Evolutionary conservation across 2,797 vertebrate genomes (phyloP).

Genomic region (Esox masquinongy): DNA sequence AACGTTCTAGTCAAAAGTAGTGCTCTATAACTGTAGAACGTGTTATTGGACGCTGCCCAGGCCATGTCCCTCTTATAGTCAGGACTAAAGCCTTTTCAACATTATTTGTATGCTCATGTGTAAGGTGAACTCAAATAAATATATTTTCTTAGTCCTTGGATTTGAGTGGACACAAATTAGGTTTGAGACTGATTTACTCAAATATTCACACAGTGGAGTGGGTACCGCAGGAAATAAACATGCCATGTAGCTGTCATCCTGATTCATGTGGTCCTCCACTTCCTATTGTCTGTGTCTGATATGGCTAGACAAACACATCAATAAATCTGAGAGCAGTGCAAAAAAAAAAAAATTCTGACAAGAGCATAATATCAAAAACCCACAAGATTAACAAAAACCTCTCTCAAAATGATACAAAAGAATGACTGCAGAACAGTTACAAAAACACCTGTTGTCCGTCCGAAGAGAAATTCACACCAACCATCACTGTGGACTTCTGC

Average conservation of each 20-base stretch:
- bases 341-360: background rate
- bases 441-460: background rate
- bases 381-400: background rate
- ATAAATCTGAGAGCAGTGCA: background rate
- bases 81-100: background rate
- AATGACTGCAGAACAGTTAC: too few species aligned
- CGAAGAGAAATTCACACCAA: background rate
- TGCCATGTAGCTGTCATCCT: conserved; percentile 18
- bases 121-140: conserved; percentile 2
- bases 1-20: too few species aligned
- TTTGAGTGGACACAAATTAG: conserved; percentile 34
- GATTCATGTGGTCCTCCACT: conserved; percentile 11
- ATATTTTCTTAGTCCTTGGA: conserved; percentile 19
- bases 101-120: background rate
- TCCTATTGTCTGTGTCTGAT: background rate
- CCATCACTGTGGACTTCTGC: background rate
- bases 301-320: background rate
- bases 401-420: background rate
- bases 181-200: conserved; percentile 29
- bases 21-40: too few species aligned
- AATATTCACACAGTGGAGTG: conserved; percentile 28
- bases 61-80: background rate
- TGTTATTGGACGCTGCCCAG: background rate
- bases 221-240: background rate
- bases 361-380: background rate